Conservation (phyloP, 1,140 invertebrate species). For the Atta colombica region DNA sequence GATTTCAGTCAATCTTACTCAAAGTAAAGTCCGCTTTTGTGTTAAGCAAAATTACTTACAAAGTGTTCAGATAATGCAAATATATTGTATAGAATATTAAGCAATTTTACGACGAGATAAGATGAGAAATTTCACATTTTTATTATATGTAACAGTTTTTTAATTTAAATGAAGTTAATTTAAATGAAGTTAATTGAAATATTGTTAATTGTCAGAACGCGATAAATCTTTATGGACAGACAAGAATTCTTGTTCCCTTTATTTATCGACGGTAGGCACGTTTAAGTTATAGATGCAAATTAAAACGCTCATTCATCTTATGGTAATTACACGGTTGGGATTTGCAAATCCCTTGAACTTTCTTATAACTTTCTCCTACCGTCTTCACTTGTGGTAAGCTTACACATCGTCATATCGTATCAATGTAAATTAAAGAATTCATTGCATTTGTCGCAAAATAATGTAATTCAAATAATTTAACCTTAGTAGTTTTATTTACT, state of each 20-base stretch:
- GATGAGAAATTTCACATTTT: not conserved
- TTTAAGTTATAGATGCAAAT: constrained; percentile 61
- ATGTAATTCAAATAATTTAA: not conserved
- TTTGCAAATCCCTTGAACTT: constrained; percentile 63
- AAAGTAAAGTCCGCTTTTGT: constrained; percentile 38
- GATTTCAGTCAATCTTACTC: constrained; percentile 60
- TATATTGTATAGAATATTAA: not conserved
- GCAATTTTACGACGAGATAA: not conserved
- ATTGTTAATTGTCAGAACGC: not conserved
- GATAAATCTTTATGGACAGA: not conserved
- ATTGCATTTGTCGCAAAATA: not conserved
- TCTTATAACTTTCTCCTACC: constrained; percentile 54
- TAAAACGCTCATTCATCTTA: constrained; percentile 62
- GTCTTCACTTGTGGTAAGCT: constrained; percentile 26
- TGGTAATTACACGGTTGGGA: constrained; percentile 59
- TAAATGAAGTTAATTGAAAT: constrained; percentile 22
- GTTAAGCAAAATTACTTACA: constrained; percentile 53
- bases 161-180: not conserved
- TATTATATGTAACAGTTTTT: not conserved
- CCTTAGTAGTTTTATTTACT: not conserved
- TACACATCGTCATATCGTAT: constrained; percentile 35
- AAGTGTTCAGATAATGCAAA: constrained; percentile 23
- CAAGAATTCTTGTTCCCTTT: constrained; percentile 29
- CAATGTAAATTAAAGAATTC: constrained; percentile 34
- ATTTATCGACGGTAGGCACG: constrained; percentile 36